phyloP scores from a whole-genome alignment of 2,888 invertebrate genomes.

The Cheiracanthium punctorium region DNA sequence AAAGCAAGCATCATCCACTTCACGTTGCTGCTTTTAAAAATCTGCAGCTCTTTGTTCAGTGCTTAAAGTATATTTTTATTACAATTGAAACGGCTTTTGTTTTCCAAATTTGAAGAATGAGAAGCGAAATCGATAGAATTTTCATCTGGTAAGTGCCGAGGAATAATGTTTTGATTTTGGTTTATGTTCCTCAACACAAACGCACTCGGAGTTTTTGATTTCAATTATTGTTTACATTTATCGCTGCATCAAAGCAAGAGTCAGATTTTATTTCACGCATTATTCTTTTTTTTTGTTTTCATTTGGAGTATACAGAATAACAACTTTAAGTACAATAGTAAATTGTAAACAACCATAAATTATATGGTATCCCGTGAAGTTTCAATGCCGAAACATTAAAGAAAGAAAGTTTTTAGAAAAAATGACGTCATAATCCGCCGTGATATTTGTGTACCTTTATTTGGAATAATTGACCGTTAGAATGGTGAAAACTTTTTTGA shows the following conservation, averaged over 20 bases:
- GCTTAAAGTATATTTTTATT: neutral
- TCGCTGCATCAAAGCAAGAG: neutral
- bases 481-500: no score
- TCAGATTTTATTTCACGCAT: no score
- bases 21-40: neutral
- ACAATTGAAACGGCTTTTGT: neutral
- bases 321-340: no score
- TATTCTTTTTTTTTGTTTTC: no score
- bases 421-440: no score
- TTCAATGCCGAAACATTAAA: no score
- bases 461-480: no score
- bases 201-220: neutral
- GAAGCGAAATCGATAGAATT: neutral
- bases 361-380: no score
- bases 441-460: no score
- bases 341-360: no score
- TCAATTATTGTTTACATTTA: neutral
- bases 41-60: neutral
- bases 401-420: no score
- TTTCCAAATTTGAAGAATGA: neutral
- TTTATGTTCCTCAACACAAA: neutral
- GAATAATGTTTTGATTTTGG: neutral
- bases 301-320: no score
- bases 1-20: neutral
- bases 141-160: conserved; percentile 1